Evolutionary conservation across 2,113 vertebrate genomes (phyloP).

Genomic region (Promerops cafer): DNA sequence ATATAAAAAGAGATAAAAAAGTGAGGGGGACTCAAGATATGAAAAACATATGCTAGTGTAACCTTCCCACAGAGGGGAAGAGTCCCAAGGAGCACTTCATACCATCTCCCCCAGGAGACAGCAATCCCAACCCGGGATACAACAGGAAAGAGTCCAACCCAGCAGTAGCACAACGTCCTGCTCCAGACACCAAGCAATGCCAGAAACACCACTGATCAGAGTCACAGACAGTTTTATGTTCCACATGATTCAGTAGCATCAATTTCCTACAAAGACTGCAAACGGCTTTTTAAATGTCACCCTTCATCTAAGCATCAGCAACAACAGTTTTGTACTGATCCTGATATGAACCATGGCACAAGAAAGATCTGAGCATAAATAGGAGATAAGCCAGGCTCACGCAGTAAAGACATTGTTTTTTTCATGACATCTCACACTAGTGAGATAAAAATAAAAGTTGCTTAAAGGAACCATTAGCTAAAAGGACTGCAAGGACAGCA

Average conservation of each 20-base stretch:
- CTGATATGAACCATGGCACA: rapidly evolving
- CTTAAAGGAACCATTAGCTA: not conserved
- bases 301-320: not conserved
- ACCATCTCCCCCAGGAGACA: not conserved
- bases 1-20: not conserved
- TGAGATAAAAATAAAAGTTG: not conserved
- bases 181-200: not conserved
- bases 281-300: not conserved
- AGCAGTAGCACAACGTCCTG: rapidly evolving
- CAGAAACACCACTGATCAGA: not conserved
- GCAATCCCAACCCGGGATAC: not conserved
- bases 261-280: not conserved
- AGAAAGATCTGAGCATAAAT: not conserved
- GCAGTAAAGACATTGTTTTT: not conserved
- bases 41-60: rapidly evolving
- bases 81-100: not conserved
- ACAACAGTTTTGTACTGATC: not conserved
- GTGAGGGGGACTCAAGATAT: rapidly evolving
- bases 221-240: not conserved
- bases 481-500: not conserved
- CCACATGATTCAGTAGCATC: not conserved
- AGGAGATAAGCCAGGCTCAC: not conserved
- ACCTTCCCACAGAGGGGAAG: not conserved
- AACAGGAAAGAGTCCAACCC: not conserved
- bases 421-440: not conserved